Conservation (phyloP, 2,888 invertebrate genomes). For the Euplagia quadripunctaria region DNA sequence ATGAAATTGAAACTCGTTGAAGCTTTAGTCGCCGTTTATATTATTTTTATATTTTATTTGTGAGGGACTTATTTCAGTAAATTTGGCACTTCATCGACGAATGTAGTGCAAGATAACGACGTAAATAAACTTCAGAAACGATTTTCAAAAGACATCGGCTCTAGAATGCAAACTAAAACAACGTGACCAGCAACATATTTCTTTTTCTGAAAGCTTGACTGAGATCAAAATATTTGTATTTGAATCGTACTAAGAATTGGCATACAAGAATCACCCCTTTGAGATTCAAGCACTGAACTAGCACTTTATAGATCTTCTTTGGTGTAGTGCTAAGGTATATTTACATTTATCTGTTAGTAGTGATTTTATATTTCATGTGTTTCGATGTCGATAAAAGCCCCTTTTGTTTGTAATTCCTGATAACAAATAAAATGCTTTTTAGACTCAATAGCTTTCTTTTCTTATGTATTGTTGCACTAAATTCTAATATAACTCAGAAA, state of each 20-base stretch:
- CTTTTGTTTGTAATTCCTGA: too few species aligned
- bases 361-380: too few species aligned
- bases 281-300: neutral
- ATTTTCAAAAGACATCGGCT: neutral
- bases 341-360: too few species aligned
- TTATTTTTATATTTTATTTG: neutral
- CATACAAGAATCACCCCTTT: too few species aligned
- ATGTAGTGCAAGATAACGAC: neutral
- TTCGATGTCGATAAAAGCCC: too few species aligned
- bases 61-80: neutral
- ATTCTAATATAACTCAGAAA: too few species aligned
- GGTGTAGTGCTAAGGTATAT: neutral
- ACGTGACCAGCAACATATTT: neutral
- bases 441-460: too few species aligned
- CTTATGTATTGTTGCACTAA: too few species aligned
- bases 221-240: neutral
- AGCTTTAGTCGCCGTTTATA: neutral
- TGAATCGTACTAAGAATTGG: too few species aligned
- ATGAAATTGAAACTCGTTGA: neutral
- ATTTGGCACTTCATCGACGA: neutral
- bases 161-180: neutral
- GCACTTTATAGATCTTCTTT: neutral
- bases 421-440: too few species aligned
- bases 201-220: neutral
- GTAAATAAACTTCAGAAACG: neutral